Evolutionary conservation across 1,140 invertebrate genomes (phyloP), one percentile per base, ranked within the genome.

Genomic region (Thereuonema tuberculata): DNA sequence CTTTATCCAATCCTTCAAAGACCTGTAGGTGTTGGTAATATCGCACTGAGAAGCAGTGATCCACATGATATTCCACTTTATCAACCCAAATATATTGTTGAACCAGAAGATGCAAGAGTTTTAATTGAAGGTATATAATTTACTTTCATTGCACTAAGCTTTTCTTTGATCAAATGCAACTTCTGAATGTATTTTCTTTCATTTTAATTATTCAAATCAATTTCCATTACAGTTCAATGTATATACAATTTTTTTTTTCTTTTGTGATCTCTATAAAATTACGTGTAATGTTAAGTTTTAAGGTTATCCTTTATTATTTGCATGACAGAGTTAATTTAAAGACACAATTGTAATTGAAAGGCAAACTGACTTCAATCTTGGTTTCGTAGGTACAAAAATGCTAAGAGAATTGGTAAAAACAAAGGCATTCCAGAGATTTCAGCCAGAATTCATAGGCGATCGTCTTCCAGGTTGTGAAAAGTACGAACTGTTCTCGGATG

Each of bases 1-100:
- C 76, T 84, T 26, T 74, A 84, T 0, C 14, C 49, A 23, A 52
- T 21, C 1, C 62, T 88, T 21, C 67, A 88, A 56, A 73, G 84
- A 56, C 87, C 88, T 0, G 79, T 78, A 59, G 87, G 84, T 53
- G 74, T 77, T 48, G 89, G 89, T 5, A 77, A 75, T 48, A 71
- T 92, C 1, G 75, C 80, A 60, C 67, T 93, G 0, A 71, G 68
- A 48, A 81, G 80, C n/a, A 70, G 71, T 0, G 78, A 91, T 69
- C 84, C 88, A 0, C 71, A 75, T 20, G 76, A 81, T 0, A 78
- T 84, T 65, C 91, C 92, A 0, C 69, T 80, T 3, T 89, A 94
- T 31, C 82, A 85, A 69, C 84, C 90, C 1, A 87, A 87, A 67
- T 93, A 91, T 69, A 84, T 85, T 50, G n/a, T n/a, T n/a, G n/a